Evolutionary conservation across 1,140 invertebrate genomes (phyloP), one percentile per base, ranked within the genome.

Genomic region (Littorina saxatilis): DNA sequence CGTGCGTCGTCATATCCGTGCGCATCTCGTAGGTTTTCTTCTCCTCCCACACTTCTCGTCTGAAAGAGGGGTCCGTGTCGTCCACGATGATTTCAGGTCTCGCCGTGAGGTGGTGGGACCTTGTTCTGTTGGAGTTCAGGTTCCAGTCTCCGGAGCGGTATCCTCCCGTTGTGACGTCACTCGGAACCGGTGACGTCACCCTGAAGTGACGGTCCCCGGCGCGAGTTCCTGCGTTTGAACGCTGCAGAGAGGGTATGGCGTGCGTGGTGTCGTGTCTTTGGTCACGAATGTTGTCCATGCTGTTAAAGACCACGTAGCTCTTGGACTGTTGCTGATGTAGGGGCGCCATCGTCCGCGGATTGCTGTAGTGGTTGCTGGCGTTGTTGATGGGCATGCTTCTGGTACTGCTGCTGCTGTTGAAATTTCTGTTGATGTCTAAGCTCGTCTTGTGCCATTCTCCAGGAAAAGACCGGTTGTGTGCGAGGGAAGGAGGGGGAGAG

Each of bases 271-370:
- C 15, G 58, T 43, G 55, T 15, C 37, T 78, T 1, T 23, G 37
- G 35, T 63, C 37, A 37, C 29, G 29, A 0, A 78, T 37, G 40
- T 78, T 43, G 37, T 78, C 76, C 76, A 43, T 9, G 55, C 58
- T 78, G 76, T 78, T 78, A 58, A 78, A 78, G 55, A 78, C 76
- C 17, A 66, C 58, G 37, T 78, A 78, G 58, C 58, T 78, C 55
- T 78, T 78, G 27, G 39, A 13, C 58, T 43, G 52, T 23, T 77
- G 75, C 55, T 78, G 58, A 2, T 78, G 76, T 7, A 61, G 52
- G 0, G 74, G 50, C 74, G 52, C 55, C 76, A 66, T 78, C 23
- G 23, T 9, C 43, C 4, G 43, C 5, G 39, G 40, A 13, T 27
- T 50, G 40, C n/a, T 37, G 35, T 23, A 29, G 2, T 58, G 40